Base-by-base conservation (phyloP, 1,140 invertebrate species). In the Globodera ellingtonae region DNA sequence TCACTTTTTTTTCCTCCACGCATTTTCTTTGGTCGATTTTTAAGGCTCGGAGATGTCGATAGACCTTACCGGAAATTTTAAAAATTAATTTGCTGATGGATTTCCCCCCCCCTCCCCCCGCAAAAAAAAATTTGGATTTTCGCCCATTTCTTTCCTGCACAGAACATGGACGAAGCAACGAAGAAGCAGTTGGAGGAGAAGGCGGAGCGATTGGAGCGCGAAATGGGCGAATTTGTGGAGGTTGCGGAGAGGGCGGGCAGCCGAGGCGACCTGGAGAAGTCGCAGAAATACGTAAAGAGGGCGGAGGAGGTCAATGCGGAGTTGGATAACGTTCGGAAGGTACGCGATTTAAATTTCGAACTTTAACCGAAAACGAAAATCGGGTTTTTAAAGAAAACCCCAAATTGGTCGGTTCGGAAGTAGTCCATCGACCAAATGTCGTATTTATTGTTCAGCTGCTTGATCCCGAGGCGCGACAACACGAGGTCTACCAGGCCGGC, bases 281-380 rank as follows among this genome's bases (percentile, higher is more conserved):
- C 82, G 13, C 82, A 83, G 71, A 83, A 72, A 74, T 71, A 77
- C 62, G 82, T 84, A 18, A 83, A 82, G 13, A 62, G 69, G 70
- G 82, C 77, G 24, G 82, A 84, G 50, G 81, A 84, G 24, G 9
- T 83, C 13, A 72, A 78, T 18, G 46, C 48, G 35, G 82, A 83
- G 56, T 50, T 83, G 47, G 82, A 83, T 6, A 69, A 46, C 15
- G 75, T 77, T 13, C 65, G 75, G 10, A 77, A 77, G 35, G 75
- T 77, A 44, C 48, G 15, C 6, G 47, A 48, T 67, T 69, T 47
- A n/a, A 46, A 35, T 67, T 21, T 10, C 5, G 0, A 66, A 9
- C 21, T n/a, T n/a, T 21, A 15, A 21, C 46, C 15, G 56, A 10
- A 59, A 75, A 44, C 21, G 8, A 1, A 75, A 24, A 62, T 35